These are phyloP conservation scores for Varanus salvator DNA, from an alignment of 2,113 vertebrate species.

Conservation along the genomic window DNA sequence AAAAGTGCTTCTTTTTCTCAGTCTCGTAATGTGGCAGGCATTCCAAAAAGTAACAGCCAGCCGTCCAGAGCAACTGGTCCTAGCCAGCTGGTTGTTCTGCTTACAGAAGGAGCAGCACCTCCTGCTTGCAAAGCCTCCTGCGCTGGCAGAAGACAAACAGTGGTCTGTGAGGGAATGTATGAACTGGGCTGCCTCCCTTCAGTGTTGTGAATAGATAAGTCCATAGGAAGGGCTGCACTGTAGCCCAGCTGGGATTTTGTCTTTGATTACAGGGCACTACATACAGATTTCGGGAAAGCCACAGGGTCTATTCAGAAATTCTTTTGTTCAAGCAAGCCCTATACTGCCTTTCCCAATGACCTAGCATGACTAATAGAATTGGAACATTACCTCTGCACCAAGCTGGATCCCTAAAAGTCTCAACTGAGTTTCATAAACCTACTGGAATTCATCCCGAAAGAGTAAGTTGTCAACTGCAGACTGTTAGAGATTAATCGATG, in stretches of 20 bases:
- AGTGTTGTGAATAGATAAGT: not conserved
- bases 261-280: not conserved
- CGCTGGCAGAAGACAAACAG: not conserved
- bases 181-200: not conserved
- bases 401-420: not conserved
- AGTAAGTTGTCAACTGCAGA: not conserved
- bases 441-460: not conserved
- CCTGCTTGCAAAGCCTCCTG: not conserved
- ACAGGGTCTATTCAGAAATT: not conserved
- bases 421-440: too few relatives aligned
- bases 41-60: conserved; percentile 35
- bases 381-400: too few relatives aligned
- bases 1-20: not conserved
- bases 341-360: not conserved
- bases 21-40: not conserved
- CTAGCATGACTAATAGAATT: not conserved
- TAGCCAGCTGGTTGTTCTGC: not conserved
- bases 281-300: not conserved
- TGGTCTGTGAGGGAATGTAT: not conserved
- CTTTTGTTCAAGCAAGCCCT: not conserved
- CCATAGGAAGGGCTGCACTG: not conserved
- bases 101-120: not conserved
- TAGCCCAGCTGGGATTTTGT: too few relatives aligned
- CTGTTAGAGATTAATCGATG: not conserved
- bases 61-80: conserved; percentile 4